Base-by-base conservation (phyloP, 2,797 vertebrate genomes). In the Spinus pinus region DNA sequence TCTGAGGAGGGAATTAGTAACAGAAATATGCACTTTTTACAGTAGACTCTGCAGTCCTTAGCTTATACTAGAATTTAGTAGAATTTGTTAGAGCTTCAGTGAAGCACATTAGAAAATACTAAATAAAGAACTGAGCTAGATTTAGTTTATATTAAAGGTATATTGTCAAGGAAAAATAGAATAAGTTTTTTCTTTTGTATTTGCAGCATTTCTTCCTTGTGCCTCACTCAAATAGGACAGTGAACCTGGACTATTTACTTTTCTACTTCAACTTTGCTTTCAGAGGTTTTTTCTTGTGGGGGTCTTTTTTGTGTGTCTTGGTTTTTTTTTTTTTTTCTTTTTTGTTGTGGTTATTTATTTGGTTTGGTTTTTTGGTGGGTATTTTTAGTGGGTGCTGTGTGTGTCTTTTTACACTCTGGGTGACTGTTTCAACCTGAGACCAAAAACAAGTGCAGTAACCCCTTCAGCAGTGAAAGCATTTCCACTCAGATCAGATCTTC, bases 361-460 rank as follows among this genome's bases (percentile, higher is more conserved):
- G 4, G 27, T 65, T 53, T 47, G 19, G 19, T 12, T 22, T 56
- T 46, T 35, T 56, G 16, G 19, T n/a, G 6, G 5, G 4, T 66
- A 17, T 19, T 56, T 46, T 35, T 41, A 13, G 19, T n/a, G 6
- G 4, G 4, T 60, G 44, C 6, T 37, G 1, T 10, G 1, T 10
- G 4, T 19, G 3, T 25, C 13, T 5, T 86, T 88, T 84, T 57
- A 22, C 9, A 46, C 19, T 54, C 74, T 23, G 23, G 20, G 28
- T 56, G 27, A 42, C 21, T 73, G 2, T 69, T 78, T 81, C 66
- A 75, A 73, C 14, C 6, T 33, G 7, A 58, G 54, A 67, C 8
- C 18, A 81, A 87, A 85, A n/a, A 6, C 8, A 87, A 66, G 8
- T 6, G 5, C 58, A 50, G 16, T 4, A 70, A 47, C 5, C 6